These are phyloP conservation scores for Eupithecia subfuscata DNA, from an alignment of 2,888 invertebrate species.

Conservation along the genomic window DNA sequence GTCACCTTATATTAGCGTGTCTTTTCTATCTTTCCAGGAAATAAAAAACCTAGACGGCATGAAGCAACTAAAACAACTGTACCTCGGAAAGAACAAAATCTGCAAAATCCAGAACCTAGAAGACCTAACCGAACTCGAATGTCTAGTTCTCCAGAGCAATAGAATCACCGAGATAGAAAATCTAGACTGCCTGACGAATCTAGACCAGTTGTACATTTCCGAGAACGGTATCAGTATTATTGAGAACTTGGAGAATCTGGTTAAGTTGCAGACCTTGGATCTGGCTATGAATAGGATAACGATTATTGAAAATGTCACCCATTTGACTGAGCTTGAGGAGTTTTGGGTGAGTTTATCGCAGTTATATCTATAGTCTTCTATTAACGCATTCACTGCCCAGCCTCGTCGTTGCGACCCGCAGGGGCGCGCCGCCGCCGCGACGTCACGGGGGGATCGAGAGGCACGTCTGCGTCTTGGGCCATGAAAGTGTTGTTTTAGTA, in stretches of 20 bases:
- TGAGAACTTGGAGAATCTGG: slow-evolving; percentile 89
- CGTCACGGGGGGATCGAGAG: too few relatives aligned
- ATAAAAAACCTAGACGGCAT: slow-evolving; percentile 94
- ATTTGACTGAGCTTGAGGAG: slow-evolving; percentile 93
- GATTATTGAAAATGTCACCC: slow-evolving; percentile 89
- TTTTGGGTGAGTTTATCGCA: slow-evolving; percentile 93
- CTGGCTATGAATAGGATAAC: slow-evolving; percentile 94
- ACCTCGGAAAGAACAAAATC: slow-evolving; percentile 98
- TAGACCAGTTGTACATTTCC: slow-evolving; percentile 96
- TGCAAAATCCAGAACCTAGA: slow-evolving; percentile 92
- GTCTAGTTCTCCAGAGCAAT: slow-evolving; percentile 96
- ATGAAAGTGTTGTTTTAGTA: too few relatives aligned
- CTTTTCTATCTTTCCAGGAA: slow-evolving; percentile 78
- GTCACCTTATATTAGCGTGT: too few relatives aligned
- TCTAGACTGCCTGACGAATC: slow-evolving; percentile 87
- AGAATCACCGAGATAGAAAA: slow-evolving; percentile 94
- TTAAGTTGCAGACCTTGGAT: slow-evolving; percentile 92
- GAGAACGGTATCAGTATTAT: slow-evolving; percentile 94
- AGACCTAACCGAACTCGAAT: slow-evolving; percentile 87
- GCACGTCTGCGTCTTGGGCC: too few relatives aligned
- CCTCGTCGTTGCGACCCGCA: too few relatives aligned
- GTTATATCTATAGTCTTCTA: too few relatives aligned
- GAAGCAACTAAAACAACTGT: slow-evolving; percentile 90
- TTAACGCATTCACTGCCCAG: too few relatives aligned
- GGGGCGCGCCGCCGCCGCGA: too few relatives aligned